Conservation (phyloP, 2,888 invertebrate species). For the Altica lythri region DNA sequence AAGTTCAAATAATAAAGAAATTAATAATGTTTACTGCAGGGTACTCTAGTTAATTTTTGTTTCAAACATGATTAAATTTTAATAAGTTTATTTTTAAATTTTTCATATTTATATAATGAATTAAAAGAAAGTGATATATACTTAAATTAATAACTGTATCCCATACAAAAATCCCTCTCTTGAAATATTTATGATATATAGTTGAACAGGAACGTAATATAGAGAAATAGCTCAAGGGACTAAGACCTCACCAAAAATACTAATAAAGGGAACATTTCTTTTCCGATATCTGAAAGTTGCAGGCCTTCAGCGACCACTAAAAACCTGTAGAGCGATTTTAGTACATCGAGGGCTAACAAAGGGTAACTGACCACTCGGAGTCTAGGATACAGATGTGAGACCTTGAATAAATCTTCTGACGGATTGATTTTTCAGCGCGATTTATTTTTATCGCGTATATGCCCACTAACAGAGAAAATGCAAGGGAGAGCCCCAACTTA, state of each 20-base stretch:
- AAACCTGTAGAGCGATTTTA: conserved; percentile 51
- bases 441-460: conserved; percentile 17
- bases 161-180: conserved; percentile 9
- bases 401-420: conserved; percentile 19
- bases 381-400: conserved; percentile 10
- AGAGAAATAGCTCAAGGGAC: conserved; percentile 34
- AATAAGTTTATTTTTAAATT: too few relatives aligned
- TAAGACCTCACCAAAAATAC: conserved; percentile 45
- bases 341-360: conserved; percentile 41
- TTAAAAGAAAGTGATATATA: too few relatives aligned
- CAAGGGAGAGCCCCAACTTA: conserved; percentile 19
- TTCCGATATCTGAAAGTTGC: conserved; percentile 52
- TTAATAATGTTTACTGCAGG: too few relatives aligned
- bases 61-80: too few relatives aligned
- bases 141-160: conserved; percentile 1
- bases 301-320: conserved; percentile 46
- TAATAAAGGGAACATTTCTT: conserved; percentile 53
- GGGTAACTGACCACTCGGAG: conserved; percentile 34
- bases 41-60: too few relatives aligned
- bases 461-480: conserved; percentile 16
- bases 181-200: conserved; percentile 23
- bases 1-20: too few relatives aligned
- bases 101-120: too few relatives aligned
- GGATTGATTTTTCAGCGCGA: conserved; percentile 19
- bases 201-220: conserved; percentile 25